Evolutionary conservation across 2,113 vertebrate genomes (phyloP).

Genomic region (Semnornis frantzii): DNA sequence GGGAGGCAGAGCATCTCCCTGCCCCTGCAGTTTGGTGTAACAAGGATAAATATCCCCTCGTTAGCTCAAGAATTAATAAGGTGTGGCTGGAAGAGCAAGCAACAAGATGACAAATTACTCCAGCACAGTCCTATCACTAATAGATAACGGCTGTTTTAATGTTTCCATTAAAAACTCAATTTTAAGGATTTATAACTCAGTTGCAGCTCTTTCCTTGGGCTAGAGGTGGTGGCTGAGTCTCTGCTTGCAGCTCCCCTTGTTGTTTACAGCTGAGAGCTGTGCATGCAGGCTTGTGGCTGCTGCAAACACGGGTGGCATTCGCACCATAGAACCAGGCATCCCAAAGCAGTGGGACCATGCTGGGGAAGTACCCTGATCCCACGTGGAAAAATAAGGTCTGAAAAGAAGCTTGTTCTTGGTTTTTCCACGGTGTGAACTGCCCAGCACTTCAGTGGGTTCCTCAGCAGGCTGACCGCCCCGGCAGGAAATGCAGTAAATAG

Average conservation of each 20-base stretch:
- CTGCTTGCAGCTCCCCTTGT: not conserved
- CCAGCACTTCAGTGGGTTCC: constrained; percentile 21
- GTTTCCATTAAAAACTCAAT: constrained; percentile 69
- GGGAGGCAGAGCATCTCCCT: not conserved
- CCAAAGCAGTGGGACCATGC: not conserved
- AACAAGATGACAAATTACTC: constrained; percentile 38
- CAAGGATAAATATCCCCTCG: constrained; percentile 29
- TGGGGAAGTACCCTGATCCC: not conserved
- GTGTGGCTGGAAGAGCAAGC: constrained; percentile 26
- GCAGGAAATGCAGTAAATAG: constrained; percentile 64
- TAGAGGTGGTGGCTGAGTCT: not conserved
- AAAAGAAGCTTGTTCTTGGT: not conserved
- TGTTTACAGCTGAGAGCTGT: not conserved
- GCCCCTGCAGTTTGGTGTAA: not conserved
- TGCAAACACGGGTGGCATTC: accelerated
- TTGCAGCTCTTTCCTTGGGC: constrained; percentile 35
- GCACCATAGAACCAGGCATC: not conserved
- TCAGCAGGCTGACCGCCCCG: constrained; percentile 9
- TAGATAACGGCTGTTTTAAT: constrained; percentile 65
- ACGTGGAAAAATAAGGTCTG: not conserved
- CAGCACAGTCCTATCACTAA: not conserved
- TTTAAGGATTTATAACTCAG: constrained; percentile 61
- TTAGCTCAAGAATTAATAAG: constrained; percentile 41
- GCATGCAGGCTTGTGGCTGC: not conserved
- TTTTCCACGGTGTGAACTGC: constrained; percentile 9